Conservation (phyloP, 2,888 invertebrate genomes). For the Amblyjoppa proteus region DNA sequence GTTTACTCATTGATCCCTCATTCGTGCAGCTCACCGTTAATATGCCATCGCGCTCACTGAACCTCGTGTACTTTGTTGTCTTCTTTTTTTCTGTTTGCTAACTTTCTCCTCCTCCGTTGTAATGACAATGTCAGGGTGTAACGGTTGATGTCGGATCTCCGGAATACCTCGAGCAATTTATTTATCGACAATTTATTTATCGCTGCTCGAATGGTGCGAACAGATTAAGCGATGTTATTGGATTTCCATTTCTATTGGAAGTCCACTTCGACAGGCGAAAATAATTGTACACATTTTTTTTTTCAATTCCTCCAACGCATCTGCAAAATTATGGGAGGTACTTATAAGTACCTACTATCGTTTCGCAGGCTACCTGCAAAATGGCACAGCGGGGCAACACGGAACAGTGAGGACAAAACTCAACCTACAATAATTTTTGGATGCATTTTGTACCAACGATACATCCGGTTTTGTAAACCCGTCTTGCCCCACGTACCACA, state of each 20-base stretch:
- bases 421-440: too few species aligned
- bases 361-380: too few species aligned
- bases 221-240: neutral
- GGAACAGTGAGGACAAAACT: too few species aligned
- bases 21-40: conserved; percentile 3
- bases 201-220: neutral
- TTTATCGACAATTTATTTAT: neutral
- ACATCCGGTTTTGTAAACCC: too few species aligned
- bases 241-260: neutral
- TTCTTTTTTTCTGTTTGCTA: neutral
- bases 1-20: neutral
- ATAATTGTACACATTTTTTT: too few species aligned
- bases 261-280: neutral
- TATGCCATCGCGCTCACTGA: neutral
- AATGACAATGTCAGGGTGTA: neutral
- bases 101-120: neutral
- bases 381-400: too few species aligned
- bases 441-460: too few species aligned
- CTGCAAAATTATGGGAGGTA: too few species aligned
- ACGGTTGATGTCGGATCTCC: neutral
- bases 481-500: too few species aligned
- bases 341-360: too few species aligned
- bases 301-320: too few species aligned
- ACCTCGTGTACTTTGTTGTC: neutral
- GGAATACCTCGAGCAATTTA: neutral